Percentiles rank a stretch among this genome's conserved stretches.
Conservation (phyloP, 53 echinoderm and acorn worm genomes). For the Paracentrotus lividus region DNA sequence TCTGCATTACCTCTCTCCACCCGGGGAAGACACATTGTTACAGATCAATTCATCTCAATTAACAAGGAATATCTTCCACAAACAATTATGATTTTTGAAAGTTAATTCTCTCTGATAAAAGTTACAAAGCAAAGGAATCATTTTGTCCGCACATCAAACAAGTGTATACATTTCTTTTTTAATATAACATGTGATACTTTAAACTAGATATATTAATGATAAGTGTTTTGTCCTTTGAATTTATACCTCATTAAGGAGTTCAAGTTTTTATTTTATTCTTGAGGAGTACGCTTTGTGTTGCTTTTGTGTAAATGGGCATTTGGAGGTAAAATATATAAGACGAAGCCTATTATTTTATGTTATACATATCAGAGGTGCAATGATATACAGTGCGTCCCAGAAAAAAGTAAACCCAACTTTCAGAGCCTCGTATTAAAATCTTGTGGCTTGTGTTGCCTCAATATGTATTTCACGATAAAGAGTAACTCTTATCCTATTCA, state of each 20-base stretch:
- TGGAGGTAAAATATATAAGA: not conserved
- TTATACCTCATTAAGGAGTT: not conserved
- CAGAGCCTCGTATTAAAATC: no score
- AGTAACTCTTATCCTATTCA: no score
- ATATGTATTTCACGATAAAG: no score
- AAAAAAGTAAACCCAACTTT: no score
- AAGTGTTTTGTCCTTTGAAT: not conserved
- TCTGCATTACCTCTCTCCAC: conserved; percentile 46
- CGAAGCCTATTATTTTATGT: not conserved
- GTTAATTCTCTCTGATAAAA: not conserved
- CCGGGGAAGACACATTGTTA: not conserved
- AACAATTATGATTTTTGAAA: no score
- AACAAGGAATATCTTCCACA: no score
- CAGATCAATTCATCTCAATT: not conserved
- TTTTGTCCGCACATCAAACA: not conserved
- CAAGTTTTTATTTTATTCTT: no score
- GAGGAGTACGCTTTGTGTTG: not conserved
- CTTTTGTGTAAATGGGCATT: conserved; percentile 4
- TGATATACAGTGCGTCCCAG: no score
- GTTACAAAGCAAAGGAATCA: not conserved
- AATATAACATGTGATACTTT: not conserved
- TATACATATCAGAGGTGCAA: conserved; percentile 40
- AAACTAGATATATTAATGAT: not conserved
- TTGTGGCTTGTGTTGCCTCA: no score
- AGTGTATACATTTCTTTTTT: not conserved